A percentile compares a stretch with the other conserved stretches of the same genome.
These are phyloP conservation scores for Hoplostethus atlanticus DNA, from an alignment of 2,797 vertebrate species.

Conservation along the genomic window DNA sequence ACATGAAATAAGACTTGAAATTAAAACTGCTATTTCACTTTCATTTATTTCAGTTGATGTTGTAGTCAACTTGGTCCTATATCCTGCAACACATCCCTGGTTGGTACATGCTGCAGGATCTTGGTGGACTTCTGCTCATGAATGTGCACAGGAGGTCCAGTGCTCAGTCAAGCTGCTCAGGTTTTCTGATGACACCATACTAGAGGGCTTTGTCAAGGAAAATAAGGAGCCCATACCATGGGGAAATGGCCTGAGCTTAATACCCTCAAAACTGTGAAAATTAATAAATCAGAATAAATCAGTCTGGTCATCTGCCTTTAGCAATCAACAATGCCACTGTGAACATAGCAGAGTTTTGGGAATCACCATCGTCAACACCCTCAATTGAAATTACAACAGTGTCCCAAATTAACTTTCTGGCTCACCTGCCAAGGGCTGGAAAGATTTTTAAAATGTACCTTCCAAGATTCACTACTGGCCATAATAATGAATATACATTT, in stretches of 20 bases:
- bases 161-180: constrained; percentile 34
- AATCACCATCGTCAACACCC: not conserved
- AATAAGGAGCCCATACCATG: constrained; percentile 3
- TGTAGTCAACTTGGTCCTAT: not conserved
- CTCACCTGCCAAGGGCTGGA: no score
- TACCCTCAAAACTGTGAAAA: not conserved
- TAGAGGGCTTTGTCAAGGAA: constrained; percentile 27
- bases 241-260: not conserved
- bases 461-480: no score
- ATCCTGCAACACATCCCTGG: not conserved
- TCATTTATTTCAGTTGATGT: not conserved
- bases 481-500: no score
- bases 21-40: no score
- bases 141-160: constrained; percentile 26
- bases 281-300: no score
- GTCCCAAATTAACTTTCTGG: no score
- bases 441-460: no score
- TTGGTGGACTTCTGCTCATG: constrained; percentile 20
- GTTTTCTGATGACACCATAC: constrained; percentile 1
- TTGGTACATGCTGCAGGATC: constrained; percentile 2
- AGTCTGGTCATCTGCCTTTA: no score
- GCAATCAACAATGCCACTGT: no score
- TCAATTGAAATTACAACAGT: not conserved
- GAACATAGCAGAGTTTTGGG: not conserved
- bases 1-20: no score